A percentile compares a stretch with the other conserved stretches of the same genome.
These are phyloP conservation scores for Sitodiplosis mosellana DNA, from an alignment of 1,140 invertebrate genomes.

Conservation along the genomic window DNA sequence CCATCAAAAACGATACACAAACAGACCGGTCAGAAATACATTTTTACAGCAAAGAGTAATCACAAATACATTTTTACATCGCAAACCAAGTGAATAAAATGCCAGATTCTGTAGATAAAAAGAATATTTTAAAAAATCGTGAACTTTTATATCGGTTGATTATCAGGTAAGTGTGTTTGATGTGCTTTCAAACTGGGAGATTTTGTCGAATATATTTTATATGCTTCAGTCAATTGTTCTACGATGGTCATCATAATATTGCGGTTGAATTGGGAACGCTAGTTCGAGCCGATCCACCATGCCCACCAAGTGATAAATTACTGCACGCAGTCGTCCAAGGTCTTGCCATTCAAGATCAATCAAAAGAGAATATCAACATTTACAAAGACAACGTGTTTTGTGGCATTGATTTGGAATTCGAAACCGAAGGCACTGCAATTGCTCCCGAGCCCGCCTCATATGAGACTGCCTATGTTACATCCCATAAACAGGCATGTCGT, in stretches of 20 bases:
- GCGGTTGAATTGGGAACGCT: conserved; percentile 64
- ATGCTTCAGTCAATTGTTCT: conserved; percentile 61
- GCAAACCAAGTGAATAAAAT: no score
- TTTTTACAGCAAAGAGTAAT: conserved; percentile 33
- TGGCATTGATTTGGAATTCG: conserved; percentile 73
- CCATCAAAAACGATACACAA: not conserved
- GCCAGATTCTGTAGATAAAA: conserved; percentile 30
- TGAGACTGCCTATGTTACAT: conserved; percentile 97
- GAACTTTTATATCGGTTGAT: conserved; percentile 71
- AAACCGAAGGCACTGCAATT: conserved; percentile 74
- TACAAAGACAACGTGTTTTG: conserved; percentile 34
- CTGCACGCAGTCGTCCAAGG: conserved; percentile 73
- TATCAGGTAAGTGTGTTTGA: conserved; percentile 46
- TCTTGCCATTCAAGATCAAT: conserved; percentile 66
- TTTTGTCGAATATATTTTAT: conserved; percentile 1
- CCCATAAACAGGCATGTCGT: conserved; percentile 91
- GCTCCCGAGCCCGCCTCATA: conserved; percentile 90
- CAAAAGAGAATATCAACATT: conserved; percentile 35
- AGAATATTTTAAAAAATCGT: conserved; percentile 60
- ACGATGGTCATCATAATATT: conserved; percentile 83
- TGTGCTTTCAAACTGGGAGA: conserved; percentile 3
- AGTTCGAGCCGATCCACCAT: conserved; percentile 75
- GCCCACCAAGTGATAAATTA: conserved; percentile 86
- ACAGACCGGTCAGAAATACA: not conserved
- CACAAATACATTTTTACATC: conserved; percentile 23